These are phyloP conservation scores for Onthophagus taurus DNA, from an alignment of 1,140 invertebrate genomes.

Conservation along the genomic window DNA sequence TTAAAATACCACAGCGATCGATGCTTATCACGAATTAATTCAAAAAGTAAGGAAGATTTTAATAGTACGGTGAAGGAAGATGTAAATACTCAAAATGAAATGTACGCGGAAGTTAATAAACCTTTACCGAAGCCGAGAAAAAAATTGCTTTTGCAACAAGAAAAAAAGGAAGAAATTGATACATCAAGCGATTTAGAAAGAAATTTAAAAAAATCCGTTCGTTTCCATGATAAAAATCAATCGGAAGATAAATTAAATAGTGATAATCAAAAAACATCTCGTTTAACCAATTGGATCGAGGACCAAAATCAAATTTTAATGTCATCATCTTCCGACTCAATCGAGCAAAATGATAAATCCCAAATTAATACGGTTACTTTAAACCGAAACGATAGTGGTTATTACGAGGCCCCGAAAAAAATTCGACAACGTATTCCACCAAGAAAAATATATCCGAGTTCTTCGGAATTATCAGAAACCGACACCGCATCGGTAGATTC, in stretches of 20 bases:
- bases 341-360: not conserved
- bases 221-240: conserved; percentile 21
- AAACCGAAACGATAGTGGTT: conserved; percentile 30
- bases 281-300: conserved; percentile 30
- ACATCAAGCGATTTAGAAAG: conserved; percentile 27
- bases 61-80: conserved; percentile 17
- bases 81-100: too few species aligned
- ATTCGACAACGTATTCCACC: conserved; percentile 32
- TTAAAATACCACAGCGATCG: conserved; percentile 35
- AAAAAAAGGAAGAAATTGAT: conserved; percentile 17
- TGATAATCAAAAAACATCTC: conserved; percentile 13
- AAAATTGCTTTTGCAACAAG: conserved; percentile 15
- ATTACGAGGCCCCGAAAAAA: conserved; percentile 29
- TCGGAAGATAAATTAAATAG: conserved; percentile 6
- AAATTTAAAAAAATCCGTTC: conserved; percentile 29
- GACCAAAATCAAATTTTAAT: conserved; percentile 30
- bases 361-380: conserved; percentile 2
- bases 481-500: conserved; percentile 28
- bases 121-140: conserved; percentile 23
- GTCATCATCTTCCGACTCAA: not conserved
- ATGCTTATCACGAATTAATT: conserved; percentile 32
- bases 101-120: not conserved
- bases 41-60: conserved; percentile 21
- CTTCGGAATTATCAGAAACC: conserved; percentile 14
- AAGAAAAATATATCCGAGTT: conserved; percentile 27